These are phyloP conservation scores for Bathynomus jamesi DNA, from an alignment of 1,140 invertebrate genomes.

Conservation along the genomic window DNA sequence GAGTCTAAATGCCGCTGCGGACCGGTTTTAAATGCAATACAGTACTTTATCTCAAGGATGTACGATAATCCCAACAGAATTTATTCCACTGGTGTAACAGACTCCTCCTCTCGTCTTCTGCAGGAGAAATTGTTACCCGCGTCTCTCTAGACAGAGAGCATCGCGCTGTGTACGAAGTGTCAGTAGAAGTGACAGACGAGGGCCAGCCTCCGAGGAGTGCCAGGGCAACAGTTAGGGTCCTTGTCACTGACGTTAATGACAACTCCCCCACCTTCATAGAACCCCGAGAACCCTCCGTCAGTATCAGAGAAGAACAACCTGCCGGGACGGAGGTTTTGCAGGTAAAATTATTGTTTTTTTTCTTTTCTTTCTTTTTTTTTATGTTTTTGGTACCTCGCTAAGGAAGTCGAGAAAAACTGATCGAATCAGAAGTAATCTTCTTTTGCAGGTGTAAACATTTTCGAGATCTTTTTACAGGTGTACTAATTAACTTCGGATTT, in stretches of 20 bases:
- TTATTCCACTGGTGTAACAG: no score
- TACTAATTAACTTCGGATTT: not conserved
- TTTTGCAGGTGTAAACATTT: not conserved
- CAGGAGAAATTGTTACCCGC: slow-evolving; percentile 76
- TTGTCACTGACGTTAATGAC: slow-evolving; percentile 51
- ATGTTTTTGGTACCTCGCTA: no score
- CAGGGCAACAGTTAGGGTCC: slow-evolving; percentile 62
- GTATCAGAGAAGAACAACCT: slow-evolving; percentile 78
- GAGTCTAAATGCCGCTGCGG: no score
- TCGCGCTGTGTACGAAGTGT: slow-evolving; percentile 65
- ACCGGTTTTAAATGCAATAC: no score
- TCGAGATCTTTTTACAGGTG: not conserved
- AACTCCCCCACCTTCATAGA: slow-evolving; percentile 70
- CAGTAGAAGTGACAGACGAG: slow-evolving; percentile 75
- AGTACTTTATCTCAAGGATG: no score
- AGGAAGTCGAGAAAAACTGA: not conserved
- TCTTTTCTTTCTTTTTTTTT: no score
- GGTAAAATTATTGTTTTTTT: slow-evolving; percentile 49
- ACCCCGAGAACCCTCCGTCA: slow-evolving; percentile 70
- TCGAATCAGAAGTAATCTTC: not conserved
- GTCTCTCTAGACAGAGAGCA: slow-evolving; percentile 74
- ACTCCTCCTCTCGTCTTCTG: no score
- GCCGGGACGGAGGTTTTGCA: slow-evolving; percentile 73
- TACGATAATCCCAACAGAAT: no score
- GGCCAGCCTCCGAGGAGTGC: slow-evolving; percentile 65